These are phyloP conservation scores for Lacerta viridis DNA, from an alignment of 2,797 vertebrate genomes.

Conservation along the genomic window DNA sequence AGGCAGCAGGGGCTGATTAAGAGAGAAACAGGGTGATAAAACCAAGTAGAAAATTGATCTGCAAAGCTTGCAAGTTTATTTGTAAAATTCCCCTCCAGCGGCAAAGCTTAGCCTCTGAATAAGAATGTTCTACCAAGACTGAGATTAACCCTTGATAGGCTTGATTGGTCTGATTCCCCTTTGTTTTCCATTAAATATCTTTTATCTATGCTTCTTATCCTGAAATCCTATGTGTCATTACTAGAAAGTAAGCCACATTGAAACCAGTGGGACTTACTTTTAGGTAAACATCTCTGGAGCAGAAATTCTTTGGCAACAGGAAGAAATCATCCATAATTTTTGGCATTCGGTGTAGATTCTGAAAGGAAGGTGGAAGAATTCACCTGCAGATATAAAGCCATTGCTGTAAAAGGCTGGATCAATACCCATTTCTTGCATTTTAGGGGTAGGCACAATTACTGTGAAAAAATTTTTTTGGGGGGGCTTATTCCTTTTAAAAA, in stretches of 20 bases:
- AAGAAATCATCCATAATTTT: neutral
- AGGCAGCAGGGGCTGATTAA: conserved; percentile 42
- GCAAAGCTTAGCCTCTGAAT: conserved; percentile 62
- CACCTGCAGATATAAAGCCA: neutral
- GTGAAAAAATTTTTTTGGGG: no score
- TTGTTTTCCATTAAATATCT: conserved; percentile 19
- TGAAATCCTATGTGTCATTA: neutral
- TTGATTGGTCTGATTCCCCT: neutral
- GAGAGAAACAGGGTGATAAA: conserved; percentile 67
- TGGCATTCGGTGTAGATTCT: neutral
- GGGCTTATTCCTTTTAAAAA: no score
- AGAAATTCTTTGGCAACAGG: neutral
- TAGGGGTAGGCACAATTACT: fast-evolving
- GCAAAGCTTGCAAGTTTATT: conserved; percentile 76
- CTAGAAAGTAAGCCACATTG: neutral
- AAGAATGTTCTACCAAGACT: conserved; percentile 56
- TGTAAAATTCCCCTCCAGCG: conserved; percentile 73
- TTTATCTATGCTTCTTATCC: neutral
- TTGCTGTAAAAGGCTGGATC: conserved; percentile 9
- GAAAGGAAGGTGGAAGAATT: neutral
- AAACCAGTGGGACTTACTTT: neutral
- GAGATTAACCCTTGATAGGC: conserved; percentile 64
- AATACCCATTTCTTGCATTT: neutral
- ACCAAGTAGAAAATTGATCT: conserved; percentile 77
- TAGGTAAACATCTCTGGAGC: neutral